Evolutionary conservation across 2,888 invertebrate species (phyloP).

Genomic region (Phorcus lineatus): DNA sequence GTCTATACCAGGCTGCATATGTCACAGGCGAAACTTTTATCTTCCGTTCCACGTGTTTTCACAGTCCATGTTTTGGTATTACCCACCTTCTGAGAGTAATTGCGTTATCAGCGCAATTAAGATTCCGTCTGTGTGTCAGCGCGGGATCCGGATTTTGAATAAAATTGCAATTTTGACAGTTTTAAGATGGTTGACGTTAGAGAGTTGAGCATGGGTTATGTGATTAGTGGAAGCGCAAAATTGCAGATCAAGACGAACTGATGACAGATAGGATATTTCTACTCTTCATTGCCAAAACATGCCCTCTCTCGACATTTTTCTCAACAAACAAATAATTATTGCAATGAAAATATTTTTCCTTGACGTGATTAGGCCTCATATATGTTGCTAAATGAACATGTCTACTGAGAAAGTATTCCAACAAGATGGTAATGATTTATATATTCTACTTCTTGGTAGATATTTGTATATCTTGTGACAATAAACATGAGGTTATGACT

Average conservation of each 20-base stretch:
- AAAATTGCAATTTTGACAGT: slow-evolving; percentile 2
- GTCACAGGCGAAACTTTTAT: neutral
- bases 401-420: neutral
- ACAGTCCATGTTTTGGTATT: slow-evolving; percentile 21
- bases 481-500: neutral
- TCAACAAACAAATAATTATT: slow-evolving; percentile 21
- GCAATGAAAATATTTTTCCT: slow-evolving; percentile 14
- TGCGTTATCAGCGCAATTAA: slow-evolving; percentile 11
- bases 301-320: neutral
- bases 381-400: neutral
- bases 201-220: neutral
- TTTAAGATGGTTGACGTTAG: neutral
- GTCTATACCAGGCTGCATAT: neutral
- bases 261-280: slow-evolving; percentile 7
- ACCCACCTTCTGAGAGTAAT: slow-evolving; percentile 18
- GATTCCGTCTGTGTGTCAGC: neutral
- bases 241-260: neutral
- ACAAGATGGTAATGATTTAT: neutral
- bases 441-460: neutral
- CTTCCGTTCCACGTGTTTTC: neutral
- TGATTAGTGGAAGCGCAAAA: neutral
- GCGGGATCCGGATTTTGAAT: neutral
- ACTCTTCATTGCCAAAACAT: slow-evolving; percentile 7
- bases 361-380: slow-evolving; percentile 5
- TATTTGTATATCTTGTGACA: neutral